Base-by-base conservation (phyloP, 2,113 vertebrate species). In the Coptodon rendalli region DNA sequence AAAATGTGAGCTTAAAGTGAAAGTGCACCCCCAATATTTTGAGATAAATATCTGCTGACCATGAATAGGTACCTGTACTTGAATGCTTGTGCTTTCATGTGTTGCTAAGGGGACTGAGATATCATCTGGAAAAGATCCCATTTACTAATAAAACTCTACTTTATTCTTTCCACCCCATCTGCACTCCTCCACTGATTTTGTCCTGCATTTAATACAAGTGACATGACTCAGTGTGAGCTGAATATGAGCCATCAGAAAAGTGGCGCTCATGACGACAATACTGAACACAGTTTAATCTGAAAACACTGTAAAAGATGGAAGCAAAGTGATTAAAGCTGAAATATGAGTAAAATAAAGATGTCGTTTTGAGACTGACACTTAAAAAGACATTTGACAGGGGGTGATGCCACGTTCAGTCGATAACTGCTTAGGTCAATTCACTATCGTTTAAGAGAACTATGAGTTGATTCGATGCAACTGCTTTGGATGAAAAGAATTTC, bases 1-100 rank as follows among this genome's bases (percentile, higher is more conserved):
- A 50, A 91, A 91, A 80, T 54, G n/a, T 80, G 85, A 68, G 87
- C 31, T 84, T 61, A 36, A 83, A 83, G 43, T 52, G n/a, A 59
- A 88, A 63, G 86, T 84, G 45, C 73, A 52, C 16, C 43, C 10
- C 10, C 27, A 71, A 87, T 91, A 89, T 56, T 91, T 84, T 83
- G 43, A 89, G 71, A 89, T 91, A 61, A 86, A 87, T 82, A 91
- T 87, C 34, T 40, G 56, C 84, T 57, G 82, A 76, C 80, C 59
- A 38, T 36, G 22, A 83, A 63, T 17, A 76, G 52, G 78, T 71
- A 13, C n/a, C 24, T 24, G 19, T 22, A 38, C 79, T 56, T 19
- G 17, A 29, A 59, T 24, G 6, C 29, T 54, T 9, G 57, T 66
- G 56, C 16, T 52, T 81, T 76, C 31, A 40, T 61, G 31, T 66